A percentile compares a stretch with the other conserved stretches of the same genome.
Evolutionary conservation across 2,888 invertebrate species (phyloP).

Genomic region (Eueremaeus valkanovi): DNA sequence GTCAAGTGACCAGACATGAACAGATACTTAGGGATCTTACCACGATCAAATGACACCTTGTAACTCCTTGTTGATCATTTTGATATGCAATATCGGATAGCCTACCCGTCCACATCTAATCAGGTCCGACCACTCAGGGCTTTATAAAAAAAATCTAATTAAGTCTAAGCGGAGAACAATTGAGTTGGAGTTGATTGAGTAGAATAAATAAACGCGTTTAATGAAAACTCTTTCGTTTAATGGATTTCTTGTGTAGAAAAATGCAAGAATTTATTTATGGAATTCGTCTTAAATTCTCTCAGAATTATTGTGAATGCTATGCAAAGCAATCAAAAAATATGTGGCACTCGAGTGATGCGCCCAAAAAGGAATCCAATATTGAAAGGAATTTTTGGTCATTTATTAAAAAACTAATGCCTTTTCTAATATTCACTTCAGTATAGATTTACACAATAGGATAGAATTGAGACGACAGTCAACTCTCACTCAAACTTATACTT

Average conservation of each 20-base stretch:
- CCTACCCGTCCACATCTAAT: too few relatives aligned
- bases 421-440: conserved; percentile 9
- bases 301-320: neutral
- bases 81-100: too few relatives aligned
- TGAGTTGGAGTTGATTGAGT: neutral
- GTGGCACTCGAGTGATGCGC: neutral
- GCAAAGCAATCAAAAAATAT: conserved; percentile 8
- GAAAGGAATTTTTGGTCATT: conserved; percentile 23
- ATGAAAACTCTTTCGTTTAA: neutral
- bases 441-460: too few relatives aligned
- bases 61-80: too few relatives aligned
- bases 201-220: neutral
- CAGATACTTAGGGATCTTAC: too few relatives aligned
- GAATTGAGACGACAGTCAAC: too few relatives aligned
- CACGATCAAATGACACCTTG: too few relatives aligned
- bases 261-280: conserved; percentile 16
- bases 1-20: too few relatives aligned
- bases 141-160: too few relatives aligned
- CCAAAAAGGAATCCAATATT: neutral
- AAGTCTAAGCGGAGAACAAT: neutral
- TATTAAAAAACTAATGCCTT: conserved; percentile 22
- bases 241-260: neutral
- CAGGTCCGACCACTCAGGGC: too few relatives aligned
- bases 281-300: conserved; percentile 4
- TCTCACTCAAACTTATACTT: too few relatives aligned